A percentile compares a stretch with the other conserved stretches of the same genome.
phyloP scores from a whole-genome alignment of 2,888 invertebrate genomes.

The Erebia epiphron region DNA sequence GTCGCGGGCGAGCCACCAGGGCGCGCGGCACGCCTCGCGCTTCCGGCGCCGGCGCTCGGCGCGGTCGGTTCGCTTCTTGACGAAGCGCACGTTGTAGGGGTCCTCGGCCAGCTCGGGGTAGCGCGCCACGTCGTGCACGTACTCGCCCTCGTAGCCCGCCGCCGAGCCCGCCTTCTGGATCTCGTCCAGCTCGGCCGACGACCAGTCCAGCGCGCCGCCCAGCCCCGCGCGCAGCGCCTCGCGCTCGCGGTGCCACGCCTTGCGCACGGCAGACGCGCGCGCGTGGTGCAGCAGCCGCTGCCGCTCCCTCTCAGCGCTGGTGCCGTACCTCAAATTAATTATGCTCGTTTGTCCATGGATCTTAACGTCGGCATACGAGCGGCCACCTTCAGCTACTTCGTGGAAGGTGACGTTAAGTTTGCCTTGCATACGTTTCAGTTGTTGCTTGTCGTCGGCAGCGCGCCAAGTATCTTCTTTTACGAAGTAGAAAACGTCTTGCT shows the following conservation, averaged over 20 bases:
- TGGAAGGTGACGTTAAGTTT: constrained; percentile 96
- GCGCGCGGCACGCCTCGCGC: constrained; percentile 80
- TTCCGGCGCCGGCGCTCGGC: constrained; percentile 89
- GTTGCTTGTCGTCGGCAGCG: constrained; percentile 93
- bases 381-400: constrained; percentile 90
- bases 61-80: constrained; percentile 89
- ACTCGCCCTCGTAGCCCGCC: constrained; percentile 94
- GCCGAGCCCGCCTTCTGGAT: constrained; percentile 92
- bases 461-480: constrained; percentile 96
- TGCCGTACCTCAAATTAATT: constrained; percentile 97
- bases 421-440: constrained; percentile 93
- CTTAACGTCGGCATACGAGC: constrained; percentile 92
- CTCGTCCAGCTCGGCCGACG: constrained; percentile 93
- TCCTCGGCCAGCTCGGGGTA: constrained; percentile 98
- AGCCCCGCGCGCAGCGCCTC: constrained; percentile 91
- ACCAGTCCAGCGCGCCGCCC: constrained; percentile 92
- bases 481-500: constrained; percentile 96
- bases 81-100: constrained; percentile 96
- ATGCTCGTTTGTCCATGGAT: constrained; percentile 95
- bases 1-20: constrained; percentile 78
- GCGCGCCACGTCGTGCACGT: constrained; percentile 93
- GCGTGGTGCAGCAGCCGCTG: constrained; percentile 95
- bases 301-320: constrained; percentile 94
- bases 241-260: constrained; percentile 96
- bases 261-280: constrained; percentile 91